Base-by-base conservation (phyloP, 2,113 vertebrate genomes). In the Notechis scutatus region DNA sequence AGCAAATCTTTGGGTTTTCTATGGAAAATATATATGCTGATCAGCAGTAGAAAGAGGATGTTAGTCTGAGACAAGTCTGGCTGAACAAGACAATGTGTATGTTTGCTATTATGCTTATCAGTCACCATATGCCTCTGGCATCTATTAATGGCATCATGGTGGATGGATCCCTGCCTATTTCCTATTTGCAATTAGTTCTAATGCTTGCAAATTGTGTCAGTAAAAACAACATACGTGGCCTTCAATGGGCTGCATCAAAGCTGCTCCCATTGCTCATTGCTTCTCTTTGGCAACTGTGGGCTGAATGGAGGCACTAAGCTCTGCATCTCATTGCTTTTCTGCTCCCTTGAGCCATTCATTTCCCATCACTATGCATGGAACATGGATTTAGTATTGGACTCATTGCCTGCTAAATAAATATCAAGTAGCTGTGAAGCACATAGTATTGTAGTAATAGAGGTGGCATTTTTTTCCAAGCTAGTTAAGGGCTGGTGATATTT, bases 401-500 rank as follows among this genome's bases (percentile, higher is more conserved):
- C 87, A 39, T 89, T 61, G 55, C 87, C 87, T 85, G 69, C 42
- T 88, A 57, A 93, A 52, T 91, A 88, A 88, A 93, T 88, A 91
- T 26, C 93, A 91, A 81, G 56, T 34, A 57, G 26, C 59, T 88
- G 18, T 56, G 90, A 88, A 57, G 34, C 29, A 8, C 39, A 24
- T 10, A 5, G 64, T 91, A 59, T 12, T 21, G 26, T 89, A 45
- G 29, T 89, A 61, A 93, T 59, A 69, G 45, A 85, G 21, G 23
- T 8, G 18, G 23, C 14, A 24, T 57, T 88, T 85, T 50, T 50
- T 42, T 88, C 14, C 29, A 50, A 91, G 42, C 45, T 91, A 85
- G n/a, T 92, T 91, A 91, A n/a, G 34, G 24, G 81, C 45, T 93
- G 92, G 54, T 52, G n/a, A 90, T 87, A 90, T 93, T 91, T 93